A percentile compares a stretch with the other conserved stretches of the same genome.
These are phyloP conservation scores for Empis livida DNA, from an alignment of 2,888 invertebrate species.

Conservation along the genomic window DNA sequence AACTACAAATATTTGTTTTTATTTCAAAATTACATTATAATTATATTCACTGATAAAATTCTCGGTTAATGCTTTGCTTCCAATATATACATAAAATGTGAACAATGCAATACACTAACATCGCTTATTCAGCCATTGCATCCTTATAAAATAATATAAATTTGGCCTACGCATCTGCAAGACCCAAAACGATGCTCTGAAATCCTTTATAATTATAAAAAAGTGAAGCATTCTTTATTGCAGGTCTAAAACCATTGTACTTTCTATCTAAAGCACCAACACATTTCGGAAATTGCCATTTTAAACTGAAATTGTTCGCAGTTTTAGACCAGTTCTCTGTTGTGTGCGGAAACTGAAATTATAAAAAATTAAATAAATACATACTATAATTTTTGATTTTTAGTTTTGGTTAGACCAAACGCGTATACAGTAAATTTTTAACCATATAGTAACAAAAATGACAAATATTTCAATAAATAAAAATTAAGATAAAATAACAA, in stretches of 20 bases:
- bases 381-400: neutral
- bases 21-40: too few relatives aligned
- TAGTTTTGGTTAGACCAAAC: too few relatives aligned
- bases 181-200: neutral
- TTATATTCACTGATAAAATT: too few relatives aligned
- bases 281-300: constrained; percentile 4
- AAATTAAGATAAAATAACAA: too few relatives aligned
- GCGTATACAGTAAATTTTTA: too few relatives aligned
- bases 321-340: neutral
- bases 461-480: too few relatives aligned
- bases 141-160: neutral
- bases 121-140: too few relatives aligned
- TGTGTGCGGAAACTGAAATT: constrained; percentile 3
- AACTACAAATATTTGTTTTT: too few relatives aligned
- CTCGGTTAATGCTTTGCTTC: too few relatives aligned
- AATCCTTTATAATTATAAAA: neutral
- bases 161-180: constrained; percentile 1
- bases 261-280: constrained; percentile 1
- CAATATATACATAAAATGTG: too few relatives aligned
- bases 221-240: neutral
- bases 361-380: neutral
- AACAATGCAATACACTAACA: too few relatives aligned
- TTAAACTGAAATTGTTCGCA: neutral
- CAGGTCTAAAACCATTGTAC: neutral
- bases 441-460: too few relatives aligned